A percentile compares a stretch with the other conserved stretches of the same genome.
Conservation (phyloP, 2,797 vertebrate species). For the Helicolenus hilgendorfi region DNA sequence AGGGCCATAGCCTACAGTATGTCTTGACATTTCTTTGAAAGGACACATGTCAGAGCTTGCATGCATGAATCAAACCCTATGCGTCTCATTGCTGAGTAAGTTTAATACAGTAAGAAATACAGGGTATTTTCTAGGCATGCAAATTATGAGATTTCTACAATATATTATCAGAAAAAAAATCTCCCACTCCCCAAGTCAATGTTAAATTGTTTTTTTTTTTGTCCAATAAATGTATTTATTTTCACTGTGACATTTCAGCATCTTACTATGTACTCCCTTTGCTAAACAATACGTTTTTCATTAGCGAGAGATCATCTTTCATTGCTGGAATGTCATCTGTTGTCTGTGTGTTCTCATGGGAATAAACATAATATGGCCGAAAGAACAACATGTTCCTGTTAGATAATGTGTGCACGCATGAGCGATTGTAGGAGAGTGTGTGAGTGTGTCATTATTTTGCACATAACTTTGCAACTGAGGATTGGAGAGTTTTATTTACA, state of each 20-base stretch:
- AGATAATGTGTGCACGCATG: slow-evolving; percentile 60
- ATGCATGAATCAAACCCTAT: slow-evolving; percentile 75
- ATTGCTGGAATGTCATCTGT: slow-evolving; percentile 82
- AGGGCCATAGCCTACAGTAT: slow-evolving; percentile 20
- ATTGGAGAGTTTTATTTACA: slow-evolving; percentile 8
- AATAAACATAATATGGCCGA: slow-evolving; percentile 88
- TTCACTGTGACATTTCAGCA: slow-evolving; percentile 75
- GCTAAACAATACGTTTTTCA: slow-evolving; percentile 68
- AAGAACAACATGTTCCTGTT: slow-evolving; percentile 76
- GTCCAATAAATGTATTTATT: slow-evolving; percentile 63
- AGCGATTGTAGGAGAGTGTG: slow-evolving; percentile 13
- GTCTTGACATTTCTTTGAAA: slow-evolving; percentile 45
- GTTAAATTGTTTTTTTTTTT: slow-evolving; percentile 41
- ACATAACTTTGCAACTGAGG: slow-evolving; percentile 2
- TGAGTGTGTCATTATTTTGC: slow-evolving; percentile 9
- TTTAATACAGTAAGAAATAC: slow-evolving; percentile 82
- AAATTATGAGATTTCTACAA: slow-evolving; percentile 80
- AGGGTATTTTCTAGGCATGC: slow-evolving; percentile 92
- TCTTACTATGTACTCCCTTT: slow-evolving; percentile 78
- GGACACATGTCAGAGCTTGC: slow-evolving; percentile 60
- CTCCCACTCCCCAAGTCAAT: slow-evolving; percentile 25
- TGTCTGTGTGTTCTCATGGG: slow-evolving; percentile 87
- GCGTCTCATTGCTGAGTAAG: slow-evolving; percentile 52
- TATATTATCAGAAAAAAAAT: slow-evolving; percentile 69
- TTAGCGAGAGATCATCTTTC: slow-evolving; percentile 70